A percentile compares a stretch with the other conserved stretches of the same genome.
These are phyloP conservation scores for Watsonalla binaria DNA, from an alignment of 2,888 invertebrate genomes.

Conservation along the genomic window DNA sequence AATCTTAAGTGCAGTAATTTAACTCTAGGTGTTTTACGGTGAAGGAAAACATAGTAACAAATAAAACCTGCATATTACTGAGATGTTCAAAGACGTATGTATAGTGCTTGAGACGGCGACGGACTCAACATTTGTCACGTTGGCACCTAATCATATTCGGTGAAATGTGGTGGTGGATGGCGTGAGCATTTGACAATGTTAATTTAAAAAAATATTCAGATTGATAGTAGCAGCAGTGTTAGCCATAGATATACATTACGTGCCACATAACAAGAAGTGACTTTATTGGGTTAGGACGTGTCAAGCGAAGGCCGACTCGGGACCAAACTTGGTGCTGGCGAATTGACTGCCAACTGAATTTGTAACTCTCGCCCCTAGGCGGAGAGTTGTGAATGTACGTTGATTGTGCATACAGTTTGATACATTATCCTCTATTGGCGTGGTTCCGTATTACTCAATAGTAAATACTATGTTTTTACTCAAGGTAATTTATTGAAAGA, in stretches of 20 bases:
- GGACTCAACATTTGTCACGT: too few relatives aligned
- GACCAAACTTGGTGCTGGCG: slow-evolving; percentile 42
- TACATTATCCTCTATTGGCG: slow-evolving; percentile 5
- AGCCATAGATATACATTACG: background rate
- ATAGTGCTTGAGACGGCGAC: too few relatives aligned
- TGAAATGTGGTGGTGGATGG: too few relatives aligned
- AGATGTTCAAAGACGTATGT: too few relatives aligned
- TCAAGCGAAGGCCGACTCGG: slow-evolving; percentile 46
- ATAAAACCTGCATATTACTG: too few relatives aligned
- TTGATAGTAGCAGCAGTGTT: too few relatives aligned
- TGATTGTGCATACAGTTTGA: slow-evolving; percentile 52
- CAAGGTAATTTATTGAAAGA: background rate
- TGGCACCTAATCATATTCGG: too few relatives aligned
- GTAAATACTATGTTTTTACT: slow-evolving; percentile 3
- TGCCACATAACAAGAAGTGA: background rate
- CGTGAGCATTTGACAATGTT: too few relatives aligned
- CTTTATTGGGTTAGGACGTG: slow-evolving; percentile 55
- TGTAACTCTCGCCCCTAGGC: slow-evolving; percentile 47
- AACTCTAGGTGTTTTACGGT: too few relatives aligned
- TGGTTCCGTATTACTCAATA: slow-evolving; percentile 15
- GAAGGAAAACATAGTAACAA: too few relatives aligned
- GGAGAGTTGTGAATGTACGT: slow-evolving; percentile 54
- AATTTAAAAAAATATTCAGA: too few relatives aligned
- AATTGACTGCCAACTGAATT: slow-evolving; percentile 47
- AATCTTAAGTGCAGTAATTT: too few relatives aligned